Evolutionary conservation across 2,797 vertebrate genomes (phyloP).

Genomic region (Enteromius paludinosus): DNA sequence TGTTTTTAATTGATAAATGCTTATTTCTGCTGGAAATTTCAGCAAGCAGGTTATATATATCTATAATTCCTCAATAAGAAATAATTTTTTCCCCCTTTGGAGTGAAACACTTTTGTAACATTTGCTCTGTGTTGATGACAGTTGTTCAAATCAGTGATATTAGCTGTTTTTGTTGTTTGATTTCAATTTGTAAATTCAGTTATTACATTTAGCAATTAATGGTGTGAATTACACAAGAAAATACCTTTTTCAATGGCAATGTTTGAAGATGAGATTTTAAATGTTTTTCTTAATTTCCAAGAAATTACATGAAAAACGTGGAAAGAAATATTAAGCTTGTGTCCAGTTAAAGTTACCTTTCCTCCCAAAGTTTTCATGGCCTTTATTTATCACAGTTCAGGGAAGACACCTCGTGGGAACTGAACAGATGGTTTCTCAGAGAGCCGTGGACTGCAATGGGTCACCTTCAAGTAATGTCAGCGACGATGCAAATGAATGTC

Average conservation of each 20-base stretch:
- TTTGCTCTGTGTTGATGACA: neutral
- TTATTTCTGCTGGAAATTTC: neutral
- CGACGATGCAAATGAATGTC: conserved; percentile 50
- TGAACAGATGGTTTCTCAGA: neutral
- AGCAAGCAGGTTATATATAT: neutral
- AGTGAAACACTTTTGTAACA: neutral
- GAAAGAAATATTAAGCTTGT: neutral
- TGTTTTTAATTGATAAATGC: neutral
- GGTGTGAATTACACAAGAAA: neutral
- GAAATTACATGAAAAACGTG: neutral
- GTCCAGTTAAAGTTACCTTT: neutral
- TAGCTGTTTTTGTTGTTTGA: neutral
- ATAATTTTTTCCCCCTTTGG: neutral
- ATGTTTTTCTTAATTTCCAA: neutral
- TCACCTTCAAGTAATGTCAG: conserved; percentile 44
- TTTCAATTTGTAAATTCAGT: neutral
- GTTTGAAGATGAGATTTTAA: neutral
- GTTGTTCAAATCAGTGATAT: neutral
- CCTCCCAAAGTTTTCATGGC: neutral
- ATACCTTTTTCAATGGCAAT: neutral
- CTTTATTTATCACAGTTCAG: neutral
- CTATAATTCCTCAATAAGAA: neutral
- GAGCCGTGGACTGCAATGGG: conserved; percentile 27
- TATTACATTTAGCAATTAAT: neutral
- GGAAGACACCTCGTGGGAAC: neutral